Evolutionary conservation across 2,113 vertebrate genomes (phyloP).

Genomic region (Isurus oxyrinchus): DNA sequence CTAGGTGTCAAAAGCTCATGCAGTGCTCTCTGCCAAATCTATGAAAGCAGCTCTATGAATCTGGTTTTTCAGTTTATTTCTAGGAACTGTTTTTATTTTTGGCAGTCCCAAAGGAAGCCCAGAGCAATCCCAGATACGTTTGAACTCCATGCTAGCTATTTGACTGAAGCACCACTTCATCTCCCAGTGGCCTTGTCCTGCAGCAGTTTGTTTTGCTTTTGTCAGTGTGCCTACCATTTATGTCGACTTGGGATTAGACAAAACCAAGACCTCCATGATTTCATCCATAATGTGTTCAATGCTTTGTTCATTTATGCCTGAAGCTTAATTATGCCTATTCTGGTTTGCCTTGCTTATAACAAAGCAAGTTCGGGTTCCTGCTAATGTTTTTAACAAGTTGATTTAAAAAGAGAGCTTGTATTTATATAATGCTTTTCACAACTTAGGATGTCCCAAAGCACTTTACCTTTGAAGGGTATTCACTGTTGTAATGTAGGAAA

Average conservation of each 20-base stretch:
- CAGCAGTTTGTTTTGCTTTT: not conserved
- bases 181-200: not conserved
- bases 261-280: not conserved
- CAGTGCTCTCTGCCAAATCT: slow-evolving; percentile 7
- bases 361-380: not conserved
- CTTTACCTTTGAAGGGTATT: not conserved
- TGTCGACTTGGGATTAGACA: not conserved
- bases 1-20: not conserved
- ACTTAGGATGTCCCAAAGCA: not conserved
- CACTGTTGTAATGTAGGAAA: not conserved
- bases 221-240: not conserved
- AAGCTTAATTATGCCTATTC: not conserved
- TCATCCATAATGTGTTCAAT: not conserved
- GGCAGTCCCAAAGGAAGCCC: not conserved
- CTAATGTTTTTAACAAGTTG: not conserved
- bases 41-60: not conserved
- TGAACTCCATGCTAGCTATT: not conserved
- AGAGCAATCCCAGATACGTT: not conserved
- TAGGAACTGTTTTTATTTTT: slow-evolving; percentile 2
- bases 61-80: not conserved
- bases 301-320: not conserved
- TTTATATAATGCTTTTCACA: not conserved
- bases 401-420: not conserved
- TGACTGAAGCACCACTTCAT: not conserved
- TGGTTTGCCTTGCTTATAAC: not conserved